Conservation (phyloP, 2,113 vertebrate genomes). For the Catharus bicknelli region DNA sequence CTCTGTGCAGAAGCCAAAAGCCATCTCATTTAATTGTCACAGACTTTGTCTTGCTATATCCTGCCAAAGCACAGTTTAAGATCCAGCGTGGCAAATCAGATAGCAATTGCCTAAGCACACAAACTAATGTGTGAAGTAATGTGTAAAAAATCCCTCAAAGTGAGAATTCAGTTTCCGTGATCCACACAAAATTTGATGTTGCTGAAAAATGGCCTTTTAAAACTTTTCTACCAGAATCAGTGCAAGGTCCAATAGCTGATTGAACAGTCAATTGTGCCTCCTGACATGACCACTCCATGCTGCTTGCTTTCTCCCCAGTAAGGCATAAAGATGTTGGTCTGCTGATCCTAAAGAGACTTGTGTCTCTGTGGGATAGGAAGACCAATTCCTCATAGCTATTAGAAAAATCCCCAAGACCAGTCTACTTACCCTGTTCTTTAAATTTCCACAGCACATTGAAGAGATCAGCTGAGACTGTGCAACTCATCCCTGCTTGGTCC, state of each 20-base stretch:
- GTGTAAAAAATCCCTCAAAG: background rate
- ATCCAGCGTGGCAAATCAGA: background rate
- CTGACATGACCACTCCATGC: background rate
- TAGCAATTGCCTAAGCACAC: background rate
- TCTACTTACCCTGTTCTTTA: background rate
- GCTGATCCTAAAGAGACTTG: background rate
- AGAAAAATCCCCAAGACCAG: background rate
- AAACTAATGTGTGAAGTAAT: background rate
- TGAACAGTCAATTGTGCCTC: background rate
- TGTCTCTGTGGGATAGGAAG: background rate
- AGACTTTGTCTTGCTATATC: background rate
- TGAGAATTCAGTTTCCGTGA: background rate
- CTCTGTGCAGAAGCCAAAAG: background rate
- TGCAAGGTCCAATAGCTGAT: background rate
- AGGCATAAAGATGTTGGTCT: background rate
- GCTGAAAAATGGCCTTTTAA: background rate
- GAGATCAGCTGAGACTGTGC: background rate
- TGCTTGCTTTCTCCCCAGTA: background rate
- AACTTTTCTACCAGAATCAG: background rate
- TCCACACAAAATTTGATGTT: background rate
- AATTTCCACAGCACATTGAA: rapidly evolving
- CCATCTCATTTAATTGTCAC: background rate
- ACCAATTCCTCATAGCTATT: rapidly evolving
- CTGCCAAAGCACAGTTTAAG: background rate
- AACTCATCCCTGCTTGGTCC: background rate